Evolutionary conservation across 2,113 vertebrate genomes (phyloP), one percentile per base, ranked within the genome.

Genomic region (Kryptolebias marmoratus): DNA sequence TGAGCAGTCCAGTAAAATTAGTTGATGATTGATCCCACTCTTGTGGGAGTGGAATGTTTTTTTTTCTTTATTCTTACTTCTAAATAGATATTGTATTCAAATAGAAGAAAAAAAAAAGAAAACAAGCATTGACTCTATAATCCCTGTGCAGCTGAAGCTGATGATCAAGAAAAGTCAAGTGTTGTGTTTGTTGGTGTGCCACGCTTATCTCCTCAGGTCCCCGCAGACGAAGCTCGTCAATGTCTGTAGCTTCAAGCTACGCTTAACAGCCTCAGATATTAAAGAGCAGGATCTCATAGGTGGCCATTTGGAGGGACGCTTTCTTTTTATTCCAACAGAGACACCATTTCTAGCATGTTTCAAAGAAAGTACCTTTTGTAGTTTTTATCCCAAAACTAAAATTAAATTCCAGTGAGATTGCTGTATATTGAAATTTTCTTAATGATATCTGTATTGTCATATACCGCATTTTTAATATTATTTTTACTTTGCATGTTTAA

Each of bases 31-130:
- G 93, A 95, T 94, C 88, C 87, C 84, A 76, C 73, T 81, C 73
- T 83, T 79, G 71, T 77, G 91, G 91, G 92, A 91, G 78, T 87
- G 68, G 48, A 78, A 76, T 82, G 80, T 64, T 78, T 79, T 79
- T 79, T 50, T 68, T 82, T 69, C 60, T 45, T 68, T 71, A 39
- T 76, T 77, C 68, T 76, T 64, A 70, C 61, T 78, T 80, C 87
- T 93, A 94, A 88, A 94, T 87, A 93, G 80, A 92, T 93, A 91
- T 91, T 93, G 80, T 91, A 95, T 96, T 95, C 94, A 95, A 96
- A 95, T 91, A 94, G 85, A 86, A 88, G 32, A 42, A 42, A 36
- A 36, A 7, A 36, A 36, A 36, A 36, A 36, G 7, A 36, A 93
- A 93, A 88, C 91, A 86, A 80, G 85, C 93, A 91, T 91, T 93